phyloP scores from a whole-genome alignment of 2,888 invertebrate genomes.

The Axea sp. region DNA sequence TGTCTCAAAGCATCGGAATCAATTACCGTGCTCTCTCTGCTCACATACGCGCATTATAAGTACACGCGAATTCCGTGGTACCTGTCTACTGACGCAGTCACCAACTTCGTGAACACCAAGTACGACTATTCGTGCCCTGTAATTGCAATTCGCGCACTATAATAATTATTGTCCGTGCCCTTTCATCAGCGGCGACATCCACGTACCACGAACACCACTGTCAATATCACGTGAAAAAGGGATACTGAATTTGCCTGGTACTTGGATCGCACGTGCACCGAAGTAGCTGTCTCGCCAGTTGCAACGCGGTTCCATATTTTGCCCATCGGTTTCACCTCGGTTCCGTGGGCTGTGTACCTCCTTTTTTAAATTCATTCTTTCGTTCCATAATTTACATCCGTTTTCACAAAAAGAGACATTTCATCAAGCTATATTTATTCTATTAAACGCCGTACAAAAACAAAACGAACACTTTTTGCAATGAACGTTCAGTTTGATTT shows the following conservation, averaged over 20 bases:
- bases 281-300: slow-evolving; percentile 67
- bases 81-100: slow-evolving; percentile 59
- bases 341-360: neutral
- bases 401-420: too few relatives aligned
- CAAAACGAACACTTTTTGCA: too few relatives aligned
- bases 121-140: slow-evolving; percentile 73
- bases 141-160: slow-evolving; percentile 78
- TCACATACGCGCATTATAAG: slow-evolving; percentile 56
- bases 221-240: slow-evolving; percentile 61
- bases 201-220: slow-evolving; percentile 60
- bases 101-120: slow-evolving; percentile 60
- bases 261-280: slow-evolving; percentile 45
- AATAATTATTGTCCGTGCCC: slow-evolving; percentile 77
- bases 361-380: too few relatives aligned
- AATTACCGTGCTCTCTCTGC: slow-evolving; percentile 44
- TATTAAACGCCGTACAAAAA: too few relatives aligned
- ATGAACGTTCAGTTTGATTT: too few relatives aligned
- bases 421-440: too few relatives aligned
- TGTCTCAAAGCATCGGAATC: slow-evolving; percentile 58
- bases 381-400: too few relatives aligned
- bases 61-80: slow-evolving; percentile 59
- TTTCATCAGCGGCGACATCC: slow-evolving; percentile 78
- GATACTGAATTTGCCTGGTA: slow-evolving; percentile 64
- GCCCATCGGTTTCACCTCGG: neutral
- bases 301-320: neutral